Percentiles rank a stretch among this genome's conserved stretches.
Conservation (phyloP, 2,888 invertebrate species). For the Netelia inedita region DNA sequence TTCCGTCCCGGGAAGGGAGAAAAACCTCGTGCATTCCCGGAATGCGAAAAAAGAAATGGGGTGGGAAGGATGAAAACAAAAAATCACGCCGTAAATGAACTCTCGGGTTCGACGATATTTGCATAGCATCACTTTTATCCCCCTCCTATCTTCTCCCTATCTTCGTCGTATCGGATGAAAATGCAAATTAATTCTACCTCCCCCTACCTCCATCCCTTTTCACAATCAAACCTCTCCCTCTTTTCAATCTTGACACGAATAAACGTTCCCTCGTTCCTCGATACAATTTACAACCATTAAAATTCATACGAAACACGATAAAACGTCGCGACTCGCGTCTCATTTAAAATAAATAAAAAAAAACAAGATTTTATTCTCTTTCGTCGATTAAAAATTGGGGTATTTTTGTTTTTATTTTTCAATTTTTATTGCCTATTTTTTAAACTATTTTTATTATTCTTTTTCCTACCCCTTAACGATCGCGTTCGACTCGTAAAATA, state of each 20-base stretch:
- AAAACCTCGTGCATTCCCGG: background rate
- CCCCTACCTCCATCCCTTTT: background rate
- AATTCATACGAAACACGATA: too few species aligned
- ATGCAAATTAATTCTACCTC: background rate
- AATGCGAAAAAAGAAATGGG: background rate
- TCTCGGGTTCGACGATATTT: slow-evolving; percentile 23
- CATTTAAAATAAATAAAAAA: too few species aligned
- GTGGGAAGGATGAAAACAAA: background rate
- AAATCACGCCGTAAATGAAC: slow-evolving; percentile 25
- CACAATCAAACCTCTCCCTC: background rate
- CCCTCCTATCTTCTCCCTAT: background rate
- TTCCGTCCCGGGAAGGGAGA: background rate
- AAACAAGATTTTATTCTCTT: too few species aligned
- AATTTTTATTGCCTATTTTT: too few species aligned
- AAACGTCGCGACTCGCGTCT: too few species aligned
- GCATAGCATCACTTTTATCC: background rate
- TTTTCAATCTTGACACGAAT: background rate
- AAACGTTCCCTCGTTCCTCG: too few species aligned
- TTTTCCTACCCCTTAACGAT: too few species aligned
- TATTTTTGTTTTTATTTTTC: background rate
- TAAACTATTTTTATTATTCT: too few species aligned
- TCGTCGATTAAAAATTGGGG: too few species aligned
- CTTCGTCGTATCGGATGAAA: background rate
- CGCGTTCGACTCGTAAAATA: too few species aligned
- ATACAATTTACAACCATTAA: too few species aligned